phyloP scores from a whole-genome alignment of 1,140 invertebrate species.

The Aleiodes sp. region DNA sequence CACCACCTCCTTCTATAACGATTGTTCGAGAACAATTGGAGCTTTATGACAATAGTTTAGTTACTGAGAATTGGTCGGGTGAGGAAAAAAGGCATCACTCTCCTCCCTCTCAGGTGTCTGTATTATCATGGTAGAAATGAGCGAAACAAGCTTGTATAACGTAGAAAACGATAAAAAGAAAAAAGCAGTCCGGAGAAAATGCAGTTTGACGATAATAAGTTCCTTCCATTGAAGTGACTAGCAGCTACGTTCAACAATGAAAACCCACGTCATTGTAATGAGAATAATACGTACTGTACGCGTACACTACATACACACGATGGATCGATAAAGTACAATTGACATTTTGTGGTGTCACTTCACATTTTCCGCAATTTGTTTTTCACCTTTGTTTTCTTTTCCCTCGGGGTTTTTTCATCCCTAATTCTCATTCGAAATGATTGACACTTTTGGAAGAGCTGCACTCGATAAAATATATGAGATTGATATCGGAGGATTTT shows the following conservation, averaged over 20 bases:
- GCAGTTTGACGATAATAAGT: slow-evolving; percentile 17
- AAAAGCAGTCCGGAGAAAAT: neutral
- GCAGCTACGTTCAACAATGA: slow-evolving; percentile 13
- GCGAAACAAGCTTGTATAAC: neutral
- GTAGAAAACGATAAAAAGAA: neutral
- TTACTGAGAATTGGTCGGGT: neutral
- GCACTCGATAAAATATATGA: too few relatives aligned
- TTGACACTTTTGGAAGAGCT: too few relatives aligned
- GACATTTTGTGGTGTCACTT: neutral
- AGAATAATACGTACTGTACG: neutral
- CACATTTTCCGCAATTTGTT: too few relatives aligned
- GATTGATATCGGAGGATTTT: too few relatives aligned
- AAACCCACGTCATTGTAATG: neutral
- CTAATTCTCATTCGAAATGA: too few relatives aligned
- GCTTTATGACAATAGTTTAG: neutral
- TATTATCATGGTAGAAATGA: neutral
- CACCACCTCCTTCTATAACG: too few relatives aligned
- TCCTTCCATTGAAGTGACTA: slow-evolving; percentile 16
- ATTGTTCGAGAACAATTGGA: neutral
- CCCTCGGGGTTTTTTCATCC: too few relatives aligned
- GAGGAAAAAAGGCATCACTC: neutral
- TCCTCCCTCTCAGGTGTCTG: neutral
- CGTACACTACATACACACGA: neutral
- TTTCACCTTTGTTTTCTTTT: too few relatives aligned
- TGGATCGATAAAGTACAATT: neutral